Percentiles rank a stretch among this genome's conserved stretches.
Conservation (phyloP, 1,140 invertebrate genomes). For the Maniola jurtina region DNA sequence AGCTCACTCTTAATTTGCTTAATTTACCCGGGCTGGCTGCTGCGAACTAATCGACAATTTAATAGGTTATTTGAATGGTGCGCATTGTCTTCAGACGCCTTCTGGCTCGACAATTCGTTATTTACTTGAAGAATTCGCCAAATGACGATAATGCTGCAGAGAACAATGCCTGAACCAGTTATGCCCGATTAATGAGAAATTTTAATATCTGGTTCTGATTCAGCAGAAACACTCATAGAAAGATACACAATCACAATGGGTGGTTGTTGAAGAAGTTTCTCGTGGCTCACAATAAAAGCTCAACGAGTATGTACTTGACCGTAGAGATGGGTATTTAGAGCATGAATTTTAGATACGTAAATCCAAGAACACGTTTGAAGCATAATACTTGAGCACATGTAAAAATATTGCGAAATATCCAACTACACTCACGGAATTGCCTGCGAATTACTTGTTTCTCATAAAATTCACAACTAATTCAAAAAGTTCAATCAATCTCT, state of each 20-base stretch:
- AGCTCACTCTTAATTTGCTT: constrained; percentile 68
- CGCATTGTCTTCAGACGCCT: constrained; percentile 62
- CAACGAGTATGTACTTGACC: constrained; percentile 44
- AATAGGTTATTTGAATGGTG: constrained; percentile 68
- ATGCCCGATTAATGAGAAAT: constrained; percentile 7
- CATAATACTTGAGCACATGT: constrained; percentile 21
- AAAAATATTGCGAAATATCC: constrained; percentile 15
- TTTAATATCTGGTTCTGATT: constrained; percentile 15
- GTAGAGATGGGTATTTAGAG: constrained; percentile 48
- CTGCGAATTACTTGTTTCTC: constrained; percentile 13
- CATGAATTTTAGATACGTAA: constrained; percentile 58
- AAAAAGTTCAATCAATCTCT: constrained; percentile 34
- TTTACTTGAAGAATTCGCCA: constrained; percentile 30
- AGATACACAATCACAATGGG: constrained; percentile 26
- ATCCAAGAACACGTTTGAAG: constrained; percentile 32
- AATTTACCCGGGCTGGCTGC: constrained; percentile 62
- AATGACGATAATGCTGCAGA: constrained; percentile 20
- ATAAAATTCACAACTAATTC: constrained; percentile 29
- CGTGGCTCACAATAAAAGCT: constrained; percentile 51
- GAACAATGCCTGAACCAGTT: not conserved
- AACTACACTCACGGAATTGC: constrained; percentile 10
- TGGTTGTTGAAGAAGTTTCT: constrained; percentile 40
- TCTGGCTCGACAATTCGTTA: constrained; percentile 44
- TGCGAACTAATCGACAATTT: constrained; percentile 63
- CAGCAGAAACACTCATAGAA: constrained; percentile 12